These are phyloP conservation scores for Callinectes sapidus DNA, from an alignment of 2,888 invertebrate genomes.

Conservation along the genomic window DNA sequence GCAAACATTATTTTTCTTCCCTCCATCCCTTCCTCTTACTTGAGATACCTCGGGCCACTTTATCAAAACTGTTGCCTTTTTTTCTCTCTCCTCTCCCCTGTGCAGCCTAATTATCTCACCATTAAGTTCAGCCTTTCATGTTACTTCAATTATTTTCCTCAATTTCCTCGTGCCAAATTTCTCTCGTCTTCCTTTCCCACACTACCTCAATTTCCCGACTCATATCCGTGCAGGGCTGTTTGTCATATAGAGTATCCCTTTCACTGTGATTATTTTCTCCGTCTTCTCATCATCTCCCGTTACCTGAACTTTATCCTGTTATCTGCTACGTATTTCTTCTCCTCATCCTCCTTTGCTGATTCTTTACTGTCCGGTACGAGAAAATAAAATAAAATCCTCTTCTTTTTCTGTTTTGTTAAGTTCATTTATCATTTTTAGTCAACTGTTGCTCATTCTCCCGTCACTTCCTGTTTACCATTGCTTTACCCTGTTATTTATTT, in stretches of 20 bases:
- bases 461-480: neutral
- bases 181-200: neutral
- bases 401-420: too few species aligned
- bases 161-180: neutral
- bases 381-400: too few species aligned
- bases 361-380: too few species aligned
- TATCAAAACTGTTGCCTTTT: neutral
- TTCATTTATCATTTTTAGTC: too few species aligned
- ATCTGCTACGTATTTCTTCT: too few species aligned
- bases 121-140: neutral
- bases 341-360: too few species aligned
- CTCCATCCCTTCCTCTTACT: neutral
- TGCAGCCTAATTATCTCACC: neutral
- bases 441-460: neutral
- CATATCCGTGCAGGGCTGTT: neutral
- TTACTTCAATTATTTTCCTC: neutral
- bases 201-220: neutral
- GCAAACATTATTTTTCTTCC: neutral
- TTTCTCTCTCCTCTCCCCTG: neutral
- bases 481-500: neutral
- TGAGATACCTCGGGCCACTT: neutral
- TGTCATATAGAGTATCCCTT: neutral
- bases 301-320: neutral
- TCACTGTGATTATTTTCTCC: neutral
- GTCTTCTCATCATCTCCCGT: neutral